A percentile compares a stretch with the other conserved stretches of the same genome.
Conservation (phyloP, 1,140 invertebrate species). For the Doryteuthis pealeii region DNA sequence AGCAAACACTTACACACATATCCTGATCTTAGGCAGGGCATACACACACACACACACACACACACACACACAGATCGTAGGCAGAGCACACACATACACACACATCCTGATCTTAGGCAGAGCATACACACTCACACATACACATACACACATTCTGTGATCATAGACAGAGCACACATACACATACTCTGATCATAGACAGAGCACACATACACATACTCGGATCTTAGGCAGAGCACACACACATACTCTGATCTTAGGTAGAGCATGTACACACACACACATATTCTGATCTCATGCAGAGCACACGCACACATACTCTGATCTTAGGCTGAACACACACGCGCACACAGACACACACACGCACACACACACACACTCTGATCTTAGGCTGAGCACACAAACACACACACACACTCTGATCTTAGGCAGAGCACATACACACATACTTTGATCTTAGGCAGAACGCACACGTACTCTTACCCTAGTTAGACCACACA, state of each 20-base stretch:
- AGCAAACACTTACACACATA: too few relatives aligned
- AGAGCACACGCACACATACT: not conserved
- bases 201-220: too few relatives aligned
- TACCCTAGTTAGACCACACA: not conserved
- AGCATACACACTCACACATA: conserved; percentile 13
- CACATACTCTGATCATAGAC: not conserved
- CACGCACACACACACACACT: not conserved
- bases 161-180: conserved; percentile 1
- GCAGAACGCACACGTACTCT: not conserved
- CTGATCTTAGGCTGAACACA: not conserved
- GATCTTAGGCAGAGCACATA: too few relatives aligned
- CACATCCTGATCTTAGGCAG: not conserved
- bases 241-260: too few relatives aligned
- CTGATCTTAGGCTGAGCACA: not conserved
- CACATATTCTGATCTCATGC: not conserved
- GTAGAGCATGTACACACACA: too few relatives aligned
- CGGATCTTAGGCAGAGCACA: too few relatives aligned
- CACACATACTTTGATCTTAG: not conserved
- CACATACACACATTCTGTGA: conserved; percentile 14
- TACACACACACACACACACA: conserved; percentile 19
- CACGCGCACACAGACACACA: conserved; percentile 17
- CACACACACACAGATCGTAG: conserved; percentile 18
- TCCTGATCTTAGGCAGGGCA: too few relatives aligned
- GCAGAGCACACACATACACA: conserved; percentile 15
- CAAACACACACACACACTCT: too few relatives aligned